phyloP scores from a whole-genome alignment of 2,797 vertebrate species.

The Takifugu rubripes region DNA sequence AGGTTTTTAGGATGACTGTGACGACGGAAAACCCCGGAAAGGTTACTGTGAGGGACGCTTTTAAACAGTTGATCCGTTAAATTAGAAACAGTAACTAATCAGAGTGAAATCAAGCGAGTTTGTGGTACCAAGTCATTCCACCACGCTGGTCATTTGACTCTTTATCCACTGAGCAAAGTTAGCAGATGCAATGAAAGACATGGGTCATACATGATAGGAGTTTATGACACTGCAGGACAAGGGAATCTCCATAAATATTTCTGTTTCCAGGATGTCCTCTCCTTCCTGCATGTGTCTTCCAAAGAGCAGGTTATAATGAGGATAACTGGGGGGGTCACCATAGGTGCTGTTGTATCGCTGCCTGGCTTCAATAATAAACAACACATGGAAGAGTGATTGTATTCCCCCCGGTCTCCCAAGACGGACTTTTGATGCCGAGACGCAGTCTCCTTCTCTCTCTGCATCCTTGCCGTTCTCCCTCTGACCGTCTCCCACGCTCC shows the following conservation, averaged over 20 bases:
- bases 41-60: too few relatives aligned
- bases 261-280: neutral
- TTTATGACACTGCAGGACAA: too few relatives aligned
- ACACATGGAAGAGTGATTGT: slow-evolving; percentile 49
- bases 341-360: slow-evolving; percentile 53
- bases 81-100: too few relatives aligned
- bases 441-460: slow-evolving; percentile 57
- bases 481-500: slow-evolving; percentile 58
- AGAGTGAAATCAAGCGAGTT: too few relatives aligned
- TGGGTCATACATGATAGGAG: slow-evolving; percentile 51
- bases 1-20: too few relatives aligned
- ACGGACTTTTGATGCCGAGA: slow-evolving; percentile 66
- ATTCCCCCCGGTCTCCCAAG: slow-evolving; percentile 62
- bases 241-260: too few relatives aligned
- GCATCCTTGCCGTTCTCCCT: slow-evolving; percentile 41
- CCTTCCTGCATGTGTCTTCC: slow-evolving; percentile 12
- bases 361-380: slow-evolving; percentile 53
- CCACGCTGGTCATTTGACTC: slow-evolving; percentile 15
- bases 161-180: neutral
- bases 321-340: slow-evolving; percentile 6
- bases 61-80: too few relatives aligned
- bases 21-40: too few relatives aligned
- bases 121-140: neutral
- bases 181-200: slow-evolving; percentile 41
- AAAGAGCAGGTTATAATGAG: slow-evolving; percentile 25